Evolutionary conservation across 2,113 vertebrate species (phyloP).

Genomic region (Proteles cristata): DNA sequence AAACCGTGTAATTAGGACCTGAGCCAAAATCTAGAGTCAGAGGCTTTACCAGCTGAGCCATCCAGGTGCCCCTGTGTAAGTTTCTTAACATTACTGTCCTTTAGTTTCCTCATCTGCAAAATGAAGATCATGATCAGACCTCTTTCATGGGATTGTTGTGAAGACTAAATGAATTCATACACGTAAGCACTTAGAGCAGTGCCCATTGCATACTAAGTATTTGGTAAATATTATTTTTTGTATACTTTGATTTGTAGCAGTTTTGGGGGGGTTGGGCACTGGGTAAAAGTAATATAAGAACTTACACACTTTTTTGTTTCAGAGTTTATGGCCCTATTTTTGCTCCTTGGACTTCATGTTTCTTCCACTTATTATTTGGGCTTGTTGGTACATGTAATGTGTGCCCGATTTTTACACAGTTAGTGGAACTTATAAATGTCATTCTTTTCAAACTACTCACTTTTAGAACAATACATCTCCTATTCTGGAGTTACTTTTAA

Average conservation of each 20-base stretch:
- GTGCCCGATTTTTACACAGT: background rate
- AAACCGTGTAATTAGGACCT: too few relatives aligned
- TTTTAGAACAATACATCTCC: slow-evolving; percentile 24
- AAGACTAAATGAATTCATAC: slow-evolving; percentile 11
- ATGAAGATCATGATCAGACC: background rate
- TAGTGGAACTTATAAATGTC: background rate
- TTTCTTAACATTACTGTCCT: background rate
- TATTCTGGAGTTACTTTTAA: slow-evolving; percentile 23
- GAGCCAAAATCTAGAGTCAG: too few relatives aligned
- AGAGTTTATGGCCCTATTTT: background rate
- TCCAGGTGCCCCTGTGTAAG: background rate
- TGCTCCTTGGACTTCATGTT: background rate
- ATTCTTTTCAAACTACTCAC: background rate
- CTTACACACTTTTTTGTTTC: background rate
- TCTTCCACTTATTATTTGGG: background rate
- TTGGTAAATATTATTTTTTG: slow-evolving; percentile 8
- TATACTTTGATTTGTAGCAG: background rate
- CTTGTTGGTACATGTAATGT: background rate
- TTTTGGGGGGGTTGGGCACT: background rate
- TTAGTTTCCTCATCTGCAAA: slow-evolving; percentile 33
- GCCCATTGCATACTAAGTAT: background rate
- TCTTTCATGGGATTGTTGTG: background rate
- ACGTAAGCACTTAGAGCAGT: background rate
- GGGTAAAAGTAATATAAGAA: background rate
- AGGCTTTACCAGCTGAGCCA: too few relatives aligned